A percentile compares a stretch with the other conserved stretches of the same genome.
These are phyloP conservation scores for Drosophila koepferae DNA, from an alignment of 2,888 invertebrate genomes.

Conservation along the genomic window DNA sequence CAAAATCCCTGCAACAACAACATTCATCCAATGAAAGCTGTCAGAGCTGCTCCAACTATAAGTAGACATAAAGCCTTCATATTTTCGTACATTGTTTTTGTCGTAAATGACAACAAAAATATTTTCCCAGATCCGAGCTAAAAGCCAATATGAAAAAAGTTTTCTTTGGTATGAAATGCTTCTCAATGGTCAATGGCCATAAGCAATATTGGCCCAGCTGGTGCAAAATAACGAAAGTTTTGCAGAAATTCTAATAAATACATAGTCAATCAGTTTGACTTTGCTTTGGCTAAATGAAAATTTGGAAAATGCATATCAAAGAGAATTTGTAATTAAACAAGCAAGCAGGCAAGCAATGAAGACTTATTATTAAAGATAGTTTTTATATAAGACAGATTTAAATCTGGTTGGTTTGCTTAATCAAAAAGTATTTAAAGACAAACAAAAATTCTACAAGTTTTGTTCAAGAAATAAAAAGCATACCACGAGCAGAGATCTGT, in stretches of 20 bases:
- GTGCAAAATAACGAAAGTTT: slow-evolving; percentile 25
- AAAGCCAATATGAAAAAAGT: slow-evolving; percentile 55
- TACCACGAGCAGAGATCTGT: background rate
- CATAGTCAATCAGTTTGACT: background rate
- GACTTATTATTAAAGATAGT: background rate
- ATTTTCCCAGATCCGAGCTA: slow-evolving; percentile 30
- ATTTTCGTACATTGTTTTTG: slow-evolving; percentile 10
- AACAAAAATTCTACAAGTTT: background rate
- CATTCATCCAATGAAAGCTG: slow-evolving; percentile 42
- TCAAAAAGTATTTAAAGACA: background rate
- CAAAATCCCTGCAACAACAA: slow-evolving; percentile 49
- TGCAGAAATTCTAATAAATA: background rate
- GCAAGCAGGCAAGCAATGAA: background rate
- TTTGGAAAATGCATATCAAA: background rate
- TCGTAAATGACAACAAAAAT: slow-evolving; percentile 52
- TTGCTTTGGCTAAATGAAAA: background rate
- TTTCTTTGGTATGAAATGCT: slow-evolving; percentile 20
- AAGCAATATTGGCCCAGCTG: slow-evolving; percentile 13
- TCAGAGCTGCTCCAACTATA: slow-evolving; percentile 53
- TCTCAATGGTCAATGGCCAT: slow-evolving; percentile 28
- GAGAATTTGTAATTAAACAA: background rate
- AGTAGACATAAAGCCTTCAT: slow-evolving; percentile 32
- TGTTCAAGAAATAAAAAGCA: background rate
- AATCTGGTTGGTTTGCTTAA: background rate
- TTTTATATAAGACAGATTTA: background rate